Percentiles rank a stretch among this genome's conserved stretches.
phyloP scores from a whole-genome alignment of 1,140 invertebrate genomes.

The Aricia agestis region DNA sequence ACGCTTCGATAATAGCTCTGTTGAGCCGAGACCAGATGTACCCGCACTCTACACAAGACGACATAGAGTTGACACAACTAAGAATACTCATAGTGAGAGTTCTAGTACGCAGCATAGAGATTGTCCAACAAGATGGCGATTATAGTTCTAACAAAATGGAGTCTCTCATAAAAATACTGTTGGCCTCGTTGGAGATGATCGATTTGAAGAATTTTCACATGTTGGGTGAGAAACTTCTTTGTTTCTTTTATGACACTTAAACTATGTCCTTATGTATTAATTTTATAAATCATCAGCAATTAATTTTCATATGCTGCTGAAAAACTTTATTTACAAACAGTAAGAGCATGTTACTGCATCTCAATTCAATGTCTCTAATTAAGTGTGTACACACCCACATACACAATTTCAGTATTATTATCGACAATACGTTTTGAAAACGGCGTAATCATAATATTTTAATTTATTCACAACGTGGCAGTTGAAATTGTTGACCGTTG shows the following conservation, averaged over 20 bases:
- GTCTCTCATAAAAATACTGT: constrained; percentile 59
- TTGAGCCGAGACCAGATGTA: constrained; percentile 50
- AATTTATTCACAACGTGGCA: too few relatives aligned
- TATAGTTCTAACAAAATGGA: constrained; percentile 51
- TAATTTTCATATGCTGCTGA: too few relatives aligned
- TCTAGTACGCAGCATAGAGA: constrained; percentile 44
- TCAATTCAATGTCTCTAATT: too few relatives aligned
- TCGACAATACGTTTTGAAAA: too few relatives aligned
- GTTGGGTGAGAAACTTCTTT: constrained; percentile 52
- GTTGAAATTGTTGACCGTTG: too few relatives aligned
- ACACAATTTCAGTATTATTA: too few relatives aligned
- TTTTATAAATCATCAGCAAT: too few relatives aligned
- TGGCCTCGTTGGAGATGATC: constrained; percentile 56
- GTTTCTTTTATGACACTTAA: constrained; percentile 20
- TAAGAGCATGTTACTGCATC: too few relatives aligned
- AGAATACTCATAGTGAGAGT: constrained; percentile 60
- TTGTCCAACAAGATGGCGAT: constrained; percentile 41
- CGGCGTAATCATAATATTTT: too few relatives aligned
- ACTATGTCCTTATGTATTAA: too few relatives aligned
- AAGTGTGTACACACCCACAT: too few relatives aligned
- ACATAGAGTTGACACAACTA: constrained; percentile 54
- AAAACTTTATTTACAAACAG: too few relatives aligned
- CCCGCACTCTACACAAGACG: constrained; percentile 50
- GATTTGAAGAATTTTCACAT: constrained; percentile 71
- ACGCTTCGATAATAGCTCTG: constrained; percentile 48